Percentiles rank a stretch among this genome's conserved stretches.
phyloP scores from a whole-genome alignment of 2,113 vertebrate species.

The Rhynchomys soricoides region DNA sequence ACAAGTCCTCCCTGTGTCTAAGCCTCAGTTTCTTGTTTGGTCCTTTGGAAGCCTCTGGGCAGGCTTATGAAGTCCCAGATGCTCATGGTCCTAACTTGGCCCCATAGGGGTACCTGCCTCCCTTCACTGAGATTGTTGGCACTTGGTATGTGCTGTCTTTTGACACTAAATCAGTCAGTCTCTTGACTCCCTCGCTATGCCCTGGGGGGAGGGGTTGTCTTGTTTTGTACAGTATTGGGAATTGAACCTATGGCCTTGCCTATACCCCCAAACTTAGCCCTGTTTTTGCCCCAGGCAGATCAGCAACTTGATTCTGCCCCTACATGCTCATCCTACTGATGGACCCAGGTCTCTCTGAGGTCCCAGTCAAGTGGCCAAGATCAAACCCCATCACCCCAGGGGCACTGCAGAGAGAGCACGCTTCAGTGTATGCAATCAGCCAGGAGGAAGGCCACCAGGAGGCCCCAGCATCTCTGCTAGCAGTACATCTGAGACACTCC shows the following conservation, averaged over 20 bases:
- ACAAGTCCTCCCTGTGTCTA: neutral
- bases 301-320: neutral
- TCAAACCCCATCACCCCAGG: neutral
- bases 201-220: neutral
- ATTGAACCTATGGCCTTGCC: neutral
- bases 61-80: neutral
- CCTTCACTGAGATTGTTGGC: neutral
- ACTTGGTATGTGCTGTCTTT: neutral
- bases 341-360: neutral
- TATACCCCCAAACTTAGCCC: neutral
- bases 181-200: neutral
- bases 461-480: neutral
- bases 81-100: neutral
- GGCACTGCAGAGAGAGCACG: neutral
- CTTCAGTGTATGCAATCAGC: neutral
- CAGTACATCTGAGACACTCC: neutral
- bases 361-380: neutral
- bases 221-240: neutral
- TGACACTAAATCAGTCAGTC: neutral
- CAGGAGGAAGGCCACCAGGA: neutral
- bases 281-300: neutral
- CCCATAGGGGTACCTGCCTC: neutral
- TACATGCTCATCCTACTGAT: neutral
- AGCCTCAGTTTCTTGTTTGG: neutral
- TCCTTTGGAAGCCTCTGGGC: neutral